phyloP scores from a whole-genome alignment of 1,140 invertebrate genomes.

The Gonioctena quinquepunctata region DNA sequence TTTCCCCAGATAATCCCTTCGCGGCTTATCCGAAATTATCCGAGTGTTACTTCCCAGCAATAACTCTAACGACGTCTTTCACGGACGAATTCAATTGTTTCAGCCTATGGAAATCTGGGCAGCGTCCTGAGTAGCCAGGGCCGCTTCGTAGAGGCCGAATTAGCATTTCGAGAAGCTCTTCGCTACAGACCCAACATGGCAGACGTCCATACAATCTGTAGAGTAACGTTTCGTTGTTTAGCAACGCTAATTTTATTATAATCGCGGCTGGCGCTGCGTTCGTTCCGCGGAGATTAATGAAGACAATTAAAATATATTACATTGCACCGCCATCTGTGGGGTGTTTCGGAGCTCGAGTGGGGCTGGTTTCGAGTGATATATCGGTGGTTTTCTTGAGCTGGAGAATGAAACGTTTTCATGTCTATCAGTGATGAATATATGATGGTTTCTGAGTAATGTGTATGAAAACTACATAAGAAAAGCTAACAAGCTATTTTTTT shows the following conservation, averaged over 20 bases:
- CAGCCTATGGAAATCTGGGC: slow-evolving; percentile 92
- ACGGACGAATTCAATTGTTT: too few relatives aligned
- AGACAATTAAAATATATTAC: slow-evolving; percentile 24
- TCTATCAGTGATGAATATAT: background rate
- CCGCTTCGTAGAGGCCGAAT: slow-evolving; percentile 81
- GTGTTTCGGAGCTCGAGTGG: background rate
- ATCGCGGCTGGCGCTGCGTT: slow-evolving; percentile 4
- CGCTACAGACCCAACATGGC: slow-evolving; percentile 92
- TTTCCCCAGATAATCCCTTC: too few relatives aligned
- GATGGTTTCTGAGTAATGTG: background rate
- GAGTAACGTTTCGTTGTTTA: slow-evolving; percentile 63
- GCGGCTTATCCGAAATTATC: too few relatives aligned
- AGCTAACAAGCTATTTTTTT: too few relatives aligned
- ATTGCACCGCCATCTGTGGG: background rate
- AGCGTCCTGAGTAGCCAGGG: slow-evolving; percentile 88
- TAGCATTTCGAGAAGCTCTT: slow-evolving; percentile 83
- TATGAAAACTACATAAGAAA: background rate
- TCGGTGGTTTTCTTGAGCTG: background rate
- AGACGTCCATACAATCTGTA: slow-evolving; percentile 97
- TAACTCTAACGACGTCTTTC: too few relatives aligned
- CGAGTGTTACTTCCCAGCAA: too few relatives aligned
- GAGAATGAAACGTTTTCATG: background rate
- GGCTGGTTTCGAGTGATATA: background rate
- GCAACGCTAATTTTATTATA: slow-evolving; percentile 20
- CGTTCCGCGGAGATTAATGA: slow-evolving; percentile 11